Evolutionary conservation across 2,888 invertebrate species (phyloP).

Genomic region (Atherix ibis): DNA sequence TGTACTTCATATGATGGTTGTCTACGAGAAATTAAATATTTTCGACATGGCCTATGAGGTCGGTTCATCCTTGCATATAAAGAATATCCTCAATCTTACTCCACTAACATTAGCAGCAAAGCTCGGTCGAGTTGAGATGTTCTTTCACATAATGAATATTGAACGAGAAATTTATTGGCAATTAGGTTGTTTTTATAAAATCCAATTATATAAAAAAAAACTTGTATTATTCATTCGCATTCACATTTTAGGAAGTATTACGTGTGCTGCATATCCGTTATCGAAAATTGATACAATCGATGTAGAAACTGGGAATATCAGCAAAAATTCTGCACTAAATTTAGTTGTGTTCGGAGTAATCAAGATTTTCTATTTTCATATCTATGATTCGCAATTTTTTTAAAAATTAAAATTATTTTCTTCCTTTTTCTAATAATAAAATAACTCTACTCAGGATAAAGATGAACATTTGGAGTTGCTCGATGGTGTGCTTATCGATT

Average conservation of each 20-base stretch:
- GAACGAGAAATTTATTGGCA: conserved; percentile 97
- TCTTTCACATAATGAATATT: conserved; percentile 91
- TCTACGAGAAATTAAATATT: conserved; percentile 81
- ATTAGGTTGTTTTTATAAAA: conserved; percentile 40
- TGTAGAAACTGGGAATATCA: conserved; percentile 77
- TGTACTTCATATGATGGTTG: conserved; percentile 89
- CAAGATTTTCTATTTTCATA: conserved; percentile 22
- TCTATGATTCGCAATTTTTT: not conserved
- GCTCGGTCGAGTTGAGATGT: conserved; percentile 84
- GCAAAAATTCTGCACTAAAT: conserved; percentile 86
- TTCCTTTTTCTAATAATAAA: too few relatives aligned
- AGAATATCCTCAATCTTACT: conserved; percentile 75
- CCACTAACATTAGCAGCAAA: conserved; percentile 89
- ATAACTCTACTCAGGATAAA: conserved; percentile 83
- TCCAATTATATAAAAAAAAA: not conserved
- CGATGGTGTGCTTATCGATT: conserved; percentile 85
- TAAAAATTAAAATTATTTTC: not conserved
- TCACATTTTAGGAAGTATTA: conserved; percentile 51
- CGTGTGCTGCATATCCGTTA: conserved; percentile 93
- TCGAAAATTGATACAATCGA: conserved; percentile 93
- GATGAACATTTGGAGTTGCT: conserved; percentile 87
- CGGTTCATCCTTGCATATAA: conserved; percentile 73
- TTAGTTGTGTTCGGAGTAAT: conserved; percentile 89
- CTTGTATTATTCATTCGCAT: not conserved
- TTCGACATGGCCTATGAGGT: conserved; percentile 92